Base-by-base conservation (phyloP, 2,797 vertebrate genomes). In the Pangasius djambal region DNA sequence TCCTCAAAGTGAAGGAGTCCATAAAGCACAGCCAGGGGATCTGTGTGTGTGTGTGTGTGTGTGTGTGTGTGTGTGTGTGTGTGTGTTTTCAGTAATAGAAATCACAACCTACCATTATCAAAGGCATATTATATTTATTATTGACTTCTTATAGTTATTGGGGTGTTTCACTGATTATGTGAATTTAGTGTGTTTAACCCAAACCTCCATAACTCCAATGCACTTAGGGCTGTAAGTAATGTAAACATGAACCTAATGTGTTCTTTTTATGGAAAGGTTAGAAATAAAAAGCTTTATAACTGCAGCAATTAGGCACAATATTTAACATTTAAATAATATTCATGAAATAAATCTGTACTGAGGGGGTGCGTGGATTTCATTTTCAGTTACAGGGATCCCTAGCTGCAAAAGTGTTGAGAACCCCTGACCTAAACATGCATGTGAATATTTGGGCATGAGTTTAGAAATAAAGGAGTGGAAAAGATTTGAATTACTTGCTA, bases 311-410 rank as follows among this genome's bases (percentile, higher is more conserved):
- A 48, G 44, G 8, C 8, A 48, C 44, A 48, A 48, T 48, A 48
- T 44, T 44, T 44, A 44, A 44, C 44, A 44, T 44, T 44, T 59
- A 81, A 25, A 59, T 81, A n/a, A 83, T 65, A 9, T 83, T 48
- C 40, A 83, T 18, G 28, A 83, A 65, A 69, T 85, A 31, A 85
- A 85, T 69, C 16, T 85, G 63, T 69, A 6, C 48, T 69, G 40
- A 52, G 18, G 28, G 18, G 18, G 4, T 52, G 16, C 31, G n/a
- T 67, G 63, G 16, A 50, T 31, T 65, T 48, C 12, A 50, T 31
- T 31, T 65, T 16, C 8, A 79, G 52, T 79, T 57, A 57, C 57
- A 57, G 31, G n/a, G 8, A 2, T 83, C 20, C 57, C 10, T 18
- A 7, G 28, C 48, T 52, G 55, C 50, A 78, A 55, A 78, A 31